These are phyloP conservation scores for Cariama cristata DNA, from an alignment of 2,113 vertebrate genomes.

Conservation along the genomic window DNA sequence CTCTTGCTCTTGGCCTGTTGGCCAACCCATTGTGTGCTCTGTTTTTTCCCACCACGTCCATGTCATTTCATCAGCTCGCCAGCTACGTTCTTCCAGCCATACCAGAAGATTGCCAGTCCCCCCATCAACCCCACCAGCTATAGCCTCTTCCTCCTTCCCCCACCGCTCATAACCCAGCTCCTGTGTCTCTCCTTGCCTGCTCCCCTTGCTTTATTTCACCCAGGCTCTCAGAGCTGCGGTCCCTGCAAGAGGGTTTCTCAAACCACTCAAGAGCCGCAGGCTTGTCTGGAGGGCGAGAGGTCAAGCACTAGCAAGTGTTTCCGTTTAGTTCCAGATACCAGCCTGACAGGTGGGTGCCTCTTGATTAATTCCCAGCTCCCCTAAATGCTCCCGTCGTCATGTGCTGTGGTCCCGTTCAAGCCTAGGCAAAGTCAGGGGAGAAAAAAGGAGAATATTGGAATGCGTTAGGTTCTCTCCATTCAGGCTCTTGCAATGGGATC, in stretches of 20 bases:
- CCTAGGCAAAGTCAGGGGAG: background rate
- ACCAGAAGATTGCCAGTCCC: background rate
- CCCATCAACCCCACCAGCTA: background rate
- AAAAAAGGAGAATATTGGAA: background rate
- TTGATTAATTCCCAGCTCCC: conserved; percentile 89
- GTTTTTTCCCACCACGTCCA: accelerated
- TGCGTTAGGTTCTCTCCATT: background rate
- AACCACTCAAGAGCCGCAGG: background rate
- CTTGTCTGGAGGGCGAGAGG: conserved; percentile 71
- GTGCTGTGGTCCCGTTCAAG: background rate
- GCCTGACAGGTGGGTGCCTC: conserved; percentile 88
- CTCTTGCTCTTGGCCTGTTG: background rate
- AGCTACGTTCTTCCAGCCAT: background rate
- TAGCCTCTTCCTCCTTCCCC: background rate
- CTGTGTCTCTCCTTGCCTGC: background rate
- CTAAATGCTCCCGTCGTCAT: background rate
- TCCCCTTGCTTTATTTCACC: background rate
- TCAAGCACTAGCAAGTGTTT: conserved; percentile 83
- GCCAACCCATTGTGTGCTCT: background rate
- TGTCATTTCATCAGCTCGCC: background rate
- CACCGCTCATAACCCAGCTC: background rate
- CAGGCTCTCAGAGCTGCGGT: background rate
- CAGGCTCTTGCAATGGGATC: background rate
- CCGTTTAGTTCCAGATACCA: conserved; percentile 96
- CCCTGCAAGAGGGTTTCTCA: background rate